Conservation (phyloP, 2,113 vertebrate species). For the Diadophis punctatus region DNA sequence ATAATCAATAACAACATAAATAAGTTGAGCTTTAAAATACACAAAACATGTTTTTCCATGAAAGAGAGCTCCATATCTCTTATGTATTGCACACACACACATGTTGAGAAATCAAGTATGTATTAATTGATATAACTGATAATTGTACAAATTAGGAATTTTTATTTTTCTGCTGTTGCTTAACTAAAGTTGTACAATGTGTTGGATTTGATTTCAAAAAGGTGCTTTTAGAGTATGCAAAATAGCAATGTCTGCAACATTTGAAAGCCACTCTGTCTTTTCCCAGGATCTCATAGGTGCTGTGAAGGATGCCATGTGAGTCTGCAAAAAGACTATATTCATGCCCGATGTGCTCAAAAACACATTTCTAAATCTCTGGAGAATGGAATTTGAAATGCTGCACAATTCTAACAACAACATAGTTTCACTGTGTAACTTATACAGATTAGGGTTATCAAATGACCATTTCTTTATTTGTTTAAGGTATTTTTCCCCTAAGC, state of each 20-base stretch:
- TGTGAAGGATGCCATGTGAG: neutral
- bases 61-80: neutral
- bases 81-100: neutral
- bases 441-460: neutral
- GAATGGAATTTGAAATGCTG: neutral
- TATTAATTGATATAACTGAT: neutral
- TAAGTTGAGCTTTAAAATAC: neutral
- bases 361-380: neutral
- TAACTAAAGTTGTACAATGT: neutral
- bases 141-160: neutral
- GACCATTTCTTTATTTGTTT: neutral
- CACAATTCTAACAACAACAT: neutral
- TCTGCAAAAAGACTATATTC: neutral
- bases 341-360: neutral
- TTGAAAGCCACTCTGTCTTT: neutral
- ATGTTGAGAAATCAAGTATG: neutral
- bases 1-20: neutral
- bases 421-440: neutral
- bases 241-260: neutral
- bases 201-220: neutral
- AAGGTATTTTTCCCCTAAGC: neutral
- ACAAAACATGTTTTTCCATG: neutral
- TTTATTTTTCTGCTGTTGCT: neutral
- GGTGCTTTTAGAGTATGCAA: neutral
- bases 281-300: neutral